Evolutionary conservation across 2,888 invertebrate species (phyloP).

Genomic region (Drosophila picticornis): DNA sequence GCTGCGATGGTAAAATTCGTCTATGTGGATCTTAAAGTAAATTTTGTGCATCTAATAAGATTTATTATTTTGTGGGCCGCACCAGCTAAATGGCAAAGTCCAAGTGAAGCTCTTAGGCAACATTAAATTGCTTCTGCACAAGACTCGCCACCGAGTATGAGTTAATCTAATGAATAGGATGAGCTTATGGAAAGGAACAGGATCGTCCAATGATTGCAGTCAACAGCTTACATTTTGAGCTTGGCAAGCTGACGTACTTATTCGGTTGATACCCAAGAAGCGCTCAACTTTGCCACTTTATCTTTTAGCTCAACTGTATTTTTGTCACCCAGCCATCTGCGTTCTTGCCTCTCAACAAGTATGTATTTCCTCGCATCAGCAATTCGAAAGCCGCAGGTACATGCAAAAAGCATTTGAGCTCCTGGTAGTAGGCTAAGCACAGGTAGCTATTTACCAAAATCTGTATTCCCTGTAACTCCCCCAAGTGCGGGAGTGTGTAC

Average conservation of each 20-base stretch:
- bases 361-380: slow-evolving; percentile 24
- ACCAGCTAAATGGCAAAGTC: slow-evolving; percentile 40
- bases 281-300: slow-evolving; percentile 7
- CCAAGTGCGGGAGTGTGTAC: slow-evolving; percentile 7
- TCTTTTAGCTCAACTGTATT: neutral
- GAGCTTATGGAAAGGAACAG: slow-evolving; percentile 35
- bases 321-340: slow-evolving; percentile 6
- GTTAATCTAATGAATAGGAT: slow-evolving; percentile 60
- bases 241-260: slow-evolving; percentile 14
- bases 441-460: slow-evolving; percentile 15
- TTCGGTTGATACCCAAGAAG: neutral
- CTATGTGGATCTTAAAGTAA: slow-evolving; percentile 70
- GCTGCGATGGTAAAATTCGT: slow-evolving; percentile 55
- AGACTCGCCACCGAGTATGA: slow-evolving; percentile 2
- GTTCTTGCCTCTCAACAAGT: neutral
- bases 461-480: slow-evolving; percentile 9
- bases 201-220: slow-evolving; percentile 34
- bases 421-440: slow-evolving; percentile 20
- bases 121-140: slow-evolving; percentile 47
- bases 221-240: neutral
- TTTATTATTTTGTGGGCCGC: slow-evolving; percentile 54
- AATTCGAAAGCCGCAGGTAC: slow-evolving; percentile 62
- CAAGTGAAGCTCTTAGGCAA: slow-evolving; percentile 28
- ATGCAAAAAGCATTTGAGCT: slow-evolving; percentile 71
- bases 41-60: slow-evolving; percentile 66